Conservation (phyloP, 1,140 invertebrate genomes). For the Drosophila prosaltans region DNA sequence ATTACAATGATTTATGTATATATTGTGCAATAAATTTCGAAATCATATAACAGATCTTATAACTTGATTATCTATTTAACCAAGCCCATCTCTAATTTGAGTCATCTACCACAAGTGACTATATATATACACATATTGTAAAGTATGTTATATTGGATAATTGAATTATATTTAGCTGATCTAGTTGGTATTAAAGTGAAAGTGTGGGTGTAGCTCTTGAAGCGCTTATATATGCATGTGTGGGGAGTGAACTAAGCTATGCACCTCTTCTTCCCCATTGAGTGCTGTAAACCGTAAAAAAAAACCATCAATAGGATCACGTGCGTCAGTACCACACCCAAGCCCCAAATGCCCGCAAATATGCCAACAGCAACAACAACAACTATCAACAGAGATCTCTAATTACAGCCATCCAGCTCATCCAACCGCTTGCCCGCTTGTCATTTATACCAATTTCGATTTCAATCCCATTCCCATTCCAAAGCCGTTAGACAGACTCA, state of each 20-base stretch:
- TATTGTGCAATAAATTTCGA: background rate
- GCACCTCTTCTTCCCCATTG: conserved; percentile 13
- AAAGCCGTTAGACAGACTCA: conserved; percentile 42
- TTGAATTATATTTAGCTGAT: conserved; percentile 36
- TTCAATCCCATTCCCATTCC: background rate
- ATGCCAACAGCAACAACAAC: conserved; percentile 11
- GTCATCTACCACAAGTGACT: background rate
- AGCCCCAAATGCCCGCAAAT: conserved; percentile 32
- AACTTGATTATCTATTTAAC: background rate
- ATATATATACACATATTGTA: background rate
- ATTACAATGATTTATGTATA: conserved; percentile 19
- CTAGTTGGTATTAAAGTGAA: conserved; percentile 24
- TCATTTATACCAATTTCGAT: conserved; percentile 10
- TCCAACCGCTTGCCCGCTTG: conserved; percentile 3
- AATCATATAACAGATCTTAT: conserved; percentile 6
- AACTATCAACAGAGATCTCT: conserved; percentile 27
- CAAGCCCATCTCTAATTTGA: background rate
- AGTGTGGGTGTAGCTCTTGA: conserved; percentile 30
- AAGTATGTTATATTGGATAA: conserved; percentile 21
- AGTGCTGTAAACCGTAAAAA: conserved; percentile 24
- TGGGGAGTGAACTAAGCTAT: background rate
- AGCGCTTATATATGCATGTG: background rate
- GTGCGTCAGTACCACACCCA: conserved; percentile 40
- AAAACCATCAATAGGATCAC: conserved; percentile 41
- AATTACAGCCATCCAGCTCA: conserved; percentile 35